A percentile compares a stretch with the other conserved stretches of the same genome.
phyloP scores from a whole-genome alignment of 2,888 invertebrate genomes.

The Dryobotodes eremita region DNA sequence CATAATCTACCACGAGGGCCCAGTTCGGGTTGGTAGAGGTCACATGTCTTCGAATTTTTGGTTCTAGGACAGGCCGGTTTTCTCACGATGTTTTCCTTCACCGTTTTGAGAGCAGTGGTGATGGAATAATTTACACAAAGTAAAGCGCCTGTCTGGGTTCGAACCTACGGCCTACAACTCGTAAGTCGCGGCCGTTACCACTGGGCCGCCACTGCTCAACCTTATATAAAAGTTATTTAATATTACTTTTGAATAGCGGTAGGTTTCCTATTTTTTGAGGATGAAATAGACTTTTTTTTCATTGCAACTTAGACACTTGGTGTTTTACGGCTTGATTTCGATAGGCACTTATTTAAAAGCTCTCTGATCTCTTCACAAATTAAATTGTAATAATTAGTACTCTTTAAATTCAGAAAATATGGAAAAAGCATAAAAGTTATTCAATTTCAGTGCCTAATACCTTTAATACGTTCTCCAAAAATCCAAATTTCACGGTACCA shows the following conservation, averaged over 20 bases:
- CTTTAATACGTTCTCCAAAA: slow-evolving; percentile 23
- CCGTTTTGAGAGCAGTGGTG: neutral
- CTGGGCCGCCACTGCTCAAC: neutral
- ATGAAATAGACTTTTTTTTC: neutral
- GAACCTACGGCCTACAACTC: neutral
- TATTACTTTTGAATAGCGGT: neutral
- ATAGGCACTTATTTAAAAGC: neutral
- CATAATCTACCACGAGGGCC: neutral
- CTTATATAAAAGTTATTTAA: neutral
- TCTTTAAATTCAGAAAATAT: neutral
- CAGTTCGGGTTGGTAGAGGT: neutral
- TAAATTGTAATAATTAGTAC: neutral
- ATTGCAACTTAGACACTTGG: neutral
- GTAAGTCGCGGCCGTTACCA: neutral
- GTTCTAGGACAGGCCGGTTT: neutral
- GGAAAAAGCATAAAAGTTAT: slow-evolving; percentile 13
- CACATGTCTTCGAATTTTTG: neutral
- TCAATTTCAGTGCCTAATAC: slow-evolving; percentile 10
- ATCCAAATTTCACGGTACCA: slow-evolving; percentile 56
- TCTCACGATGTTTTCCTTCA: neutral
- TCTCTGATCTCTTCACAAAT: neutral
- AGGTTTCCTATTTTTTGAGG: neutral
- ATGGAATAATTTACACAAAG: neutral
- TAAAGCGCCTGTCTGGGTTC: neutral
- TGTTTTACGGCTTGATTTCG: neutral